Base-by-base conservation (phyloP, 1,140 invertebrate species). In the Bombus waltoni region DNA sequence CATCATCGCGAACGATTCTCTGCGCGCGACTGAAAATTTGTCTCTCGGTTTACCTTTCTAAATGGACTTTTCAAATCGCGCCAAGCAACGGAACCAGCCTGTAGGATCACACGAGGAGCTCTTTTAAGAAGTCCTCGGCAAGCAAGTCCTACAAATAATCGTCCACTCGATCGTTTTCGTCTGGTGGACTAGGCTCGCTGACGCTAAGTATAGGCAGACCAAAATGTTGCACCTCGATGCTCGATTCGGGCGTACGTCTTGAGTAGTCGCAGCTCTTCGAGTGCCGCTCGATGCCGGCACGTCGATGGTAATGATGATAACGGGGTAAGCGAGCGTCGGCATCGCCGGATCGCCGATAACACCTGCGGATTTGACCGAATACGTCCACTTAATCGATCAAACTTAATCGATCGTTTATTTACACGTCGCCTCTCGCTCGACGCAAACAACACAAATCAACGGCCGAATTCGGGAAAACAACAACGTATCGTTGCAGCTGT, bases 171-270 rank as follows among this genome's bases (percentile, higher is more conserved):
- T 96, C 95, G 90, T 96, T 96, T 85, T 97, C 97, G 86, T 97
- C 96, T 1, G 97, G 97, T 47, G 97, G 97, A n/a, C 97, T 97
- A 0, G 97, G 97, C 77, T 97, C 97, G 28, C 97, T 97, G 15
- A 98, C 96, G 53, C 97, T 97, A 8, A 97, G 95, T 82, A 97
- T 97, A 65, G 97, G 97, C 89, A 97, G 94, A 44, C 97, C 97
- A 83, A 97, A 97, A 83, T 97, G 96, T 84, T 96, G 93, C 22
- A 95, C 95, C 44, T 96, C 95, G 83, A 95, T 90, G 68, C 96
- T 96, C 15, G 96, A 96, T 71, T 96, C 96, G 0, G 94, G 92
- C 44, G 94, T 86, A 83, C 92, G 87, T 89, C 42, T 90, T 25
- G 93, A 76, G 86, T 93, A 94, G 47, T 95, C 94, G 89, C 92